Evolutionary conservation across 1,140 invertebrate species (phyloP).

Genomic region (Drosophila mauritiana): DNA sequence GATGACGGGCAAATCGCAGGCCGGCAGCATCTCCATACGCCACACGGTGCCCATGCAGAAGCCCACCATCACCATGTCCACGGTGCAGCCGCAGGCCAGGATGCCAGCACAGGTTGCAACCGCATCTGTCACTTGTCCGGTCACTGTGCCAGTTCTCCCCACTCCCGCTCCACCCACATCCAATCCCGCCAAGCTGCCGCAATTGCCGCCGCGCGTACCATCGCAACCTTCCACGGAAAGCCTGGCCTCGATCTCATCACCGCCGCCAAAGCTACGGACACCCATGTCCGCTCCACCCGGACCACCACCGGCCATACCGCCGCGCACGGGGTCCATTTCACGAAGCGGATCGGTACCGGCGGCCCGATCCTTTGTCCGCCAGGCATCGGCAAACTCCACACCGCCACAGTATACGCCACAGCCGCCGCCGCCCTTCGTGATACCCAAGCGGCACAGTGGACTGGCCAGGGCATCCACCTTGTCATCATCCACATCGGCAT

Average conservation of each 20-base stretch:
- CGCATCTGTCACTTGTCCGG: background rate
- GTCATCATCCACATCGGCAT: slow-evolving; percentile 11
- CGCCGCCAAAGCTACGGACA: slow-evolving; percentile 53
- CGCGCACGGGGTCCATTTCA: slow-evolving; percentile 71
- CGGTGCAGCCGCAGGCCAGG: slow-evolving; percentile 79
- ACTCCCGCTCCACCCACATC: background rate
- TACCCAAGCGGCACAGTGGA: slow-evolving; percentile 85
- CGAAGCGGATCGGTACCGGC: slow-evolving; percentile 74
- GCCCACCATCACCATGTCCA: slow-evolving; percentile 80
- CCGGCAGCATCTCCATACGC: slow-evolving; percentile 65
- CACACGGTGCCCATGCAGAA: slow-evolving; percentile 83
- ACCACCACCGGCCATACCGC: slow-evolving; percentile 85
- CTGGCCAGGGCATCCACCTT: slow-evolving; percentile 71
- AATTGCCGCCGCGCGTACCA: slow-evolving; percentile 73
- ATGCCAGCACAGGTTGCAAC: slow-evolving; percentile 43
- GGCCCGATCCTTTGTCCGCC: slow-evolving; percentile 67
- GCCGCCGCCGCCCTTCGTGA: slow-evolving; percentile 86
- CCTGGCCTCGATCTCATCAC: slow-evolving; percentile 70
- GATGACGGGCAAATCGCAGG: slow-evolving; percentile 24
- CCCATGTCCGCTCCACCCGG: slow-evolving; percentile 59
- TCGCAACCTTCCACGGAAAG: slow-evolving; percentile 74
- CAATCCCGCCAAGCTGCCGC: slow-evolving; percentile 53
- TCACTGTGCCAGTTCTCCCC: background rate
- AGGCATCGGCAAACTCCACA: slow-evolving; percentile 81
- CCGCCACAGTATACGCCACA: slow-evolving; percentile 84